Evolutionary conservation across 2,888 invertebrate species (phyloP).

Genomic region (Tachina lurida): DNA sequence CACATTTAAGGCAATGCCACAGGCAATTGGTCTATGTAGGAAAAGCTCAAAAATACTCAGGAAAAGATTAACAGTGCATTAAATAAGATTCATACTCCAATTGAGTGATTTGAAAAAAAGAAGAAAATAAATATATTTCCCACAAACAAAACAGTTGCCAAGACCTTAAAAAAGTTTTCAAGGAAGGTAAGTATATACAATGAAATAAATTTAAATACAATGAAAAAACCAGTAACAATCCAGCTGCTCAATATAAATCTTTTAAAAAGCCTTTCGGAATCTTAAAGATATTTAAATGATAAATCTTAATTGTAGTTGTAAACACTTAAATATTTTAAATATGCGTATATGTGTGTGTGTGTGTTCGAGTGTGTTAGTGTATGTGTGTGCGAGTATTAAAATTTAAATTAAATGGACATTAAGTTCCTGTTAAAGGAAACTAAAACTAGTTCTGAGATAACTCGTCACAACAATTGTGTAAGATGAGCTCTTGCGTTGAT

Average conservation of each 20-base stretch:
- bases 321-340: conserved; percentile 43
- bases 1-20: too few species aligned
- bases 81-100: too few species aligned
- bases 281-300: conserved; percentile 37
- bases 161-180: too few species aligned
- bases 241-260: conserved; percentile 32
- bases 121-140: too few species aligned
- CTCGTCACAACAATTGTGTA: conserved; percentile 36
- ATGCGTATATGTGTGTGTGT: neutral
- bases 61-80: too few species aligned
- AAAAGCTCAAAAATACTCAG: too few species aligned
- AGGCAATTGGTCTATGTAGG: too few species aligned
- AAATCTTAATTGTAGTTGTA: conserved; percentile 46
- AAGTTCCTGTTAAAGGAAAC: conserved; percentile 55
- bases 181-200: too few species aligned
- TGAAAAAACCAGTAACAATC: neutral
- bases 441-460: conserved; percentile 54
- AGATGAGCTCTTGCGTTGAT: conserved; percentile 50
- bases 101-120: too few species aligned
- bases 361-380: neutral
- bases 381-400: conserved; percentile 22
- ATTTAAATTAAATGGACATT: conserved; percentile 45
- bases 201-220: neutral
- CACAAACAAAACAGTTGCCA: too few species aligned
- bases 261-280: conserved; percentile 13